A percentile compares a stretch with the other conserved stretches of the same genome.
Conservation (phyloP, 2,113 vertebrate species). For the Actenoides hombroni region DNA sequence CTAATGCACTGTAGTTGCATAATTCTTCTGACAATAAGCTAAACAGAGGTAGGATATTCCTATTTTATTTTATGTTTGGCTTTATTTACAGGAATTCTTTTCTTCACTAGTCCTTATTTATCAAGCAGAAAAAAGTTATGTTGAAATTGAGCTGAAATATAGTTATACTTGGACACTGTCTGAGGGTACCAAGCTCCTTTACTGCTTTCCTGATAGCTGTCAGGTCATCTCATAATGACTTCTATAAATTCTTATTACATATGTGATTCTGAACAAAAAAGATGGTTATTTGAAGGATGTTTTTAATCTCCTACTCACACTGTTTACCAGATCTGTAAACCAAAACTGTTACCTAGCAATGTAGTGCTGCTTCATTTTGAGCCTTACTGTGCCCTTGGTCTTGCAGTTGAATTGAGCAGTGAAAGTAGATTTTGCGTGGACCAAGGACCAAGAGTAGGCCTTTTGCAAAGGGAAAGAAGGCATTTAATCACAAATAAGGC, state of each 20-base stretch:
- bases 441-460: background rate
- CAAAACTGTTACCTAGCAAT: rapidly evolving
- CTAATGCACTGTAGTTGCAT: background rate
- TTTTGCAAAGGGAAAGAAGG: background rate
- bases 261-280: background rate
- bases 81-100: background rate
- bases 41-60: background rate
- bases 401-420: background rate
- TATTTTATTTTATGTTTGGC: background rate
- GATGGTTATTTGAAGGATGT: background rate
- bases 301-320: background rate
- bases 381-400: background rate
- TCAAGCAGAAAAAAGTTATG: background rate
- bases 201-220: background rate
- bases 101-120: background rate
- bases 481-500: background rate
- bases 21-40: background rate
- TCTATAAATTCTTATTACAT: background rate
- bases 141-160: background rate
- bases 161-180: background rate
- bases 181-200: background rate
- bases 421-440: background rate
- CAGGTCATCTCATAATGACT: background rate
- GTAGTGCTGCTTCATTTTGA: background rate
- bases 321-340: background rate